Evolutionary conservation across 2,888 invertebrate genomes (phyloP).

Genomic region (Eretmocerus hayati): DNA sequence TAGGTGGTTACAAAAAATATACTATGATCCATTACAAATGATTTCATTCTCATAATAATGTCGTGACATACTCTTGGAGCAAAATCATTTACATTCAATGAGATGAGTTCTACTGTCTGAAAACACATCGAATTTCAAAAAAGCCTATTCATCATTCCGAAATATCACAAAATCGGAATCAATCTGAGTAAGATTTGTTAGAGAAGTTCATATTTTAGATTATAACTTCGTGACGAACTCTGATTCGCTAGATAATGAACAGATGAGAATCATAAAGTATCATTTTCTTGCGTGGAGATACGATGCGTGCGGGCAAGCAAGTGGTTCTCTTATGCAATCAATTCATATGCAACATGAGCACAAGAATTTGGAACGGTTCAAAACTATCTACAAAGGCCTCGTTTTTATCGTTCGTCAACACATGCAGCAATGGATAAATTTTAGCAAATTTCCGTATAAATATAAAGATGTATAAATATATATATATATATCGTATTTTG

Average conservation of each 20-base stretch:
- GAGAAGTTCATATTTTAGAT: too few relatives aligned
- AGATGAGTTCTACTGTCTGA: too few relatives aligned
- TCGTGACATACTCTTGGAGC: conserved; percentile 11
- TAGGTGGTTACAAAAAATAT: conserved; percentile 29
- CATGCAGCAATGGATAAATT: conserved; percentile 13
- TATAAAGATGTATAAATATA: conserved; percentile 4
- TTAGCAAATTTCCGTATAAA: conserved; percentile 1
- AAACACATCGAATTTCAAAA: too few relatives aligned
- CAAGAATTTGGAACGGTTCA: conserved; percentile 27
- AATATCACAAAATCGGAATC: not conserved
- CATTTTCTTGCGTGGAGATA: too few relatives aligned
- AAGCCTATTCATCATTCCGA: too few relatives aligned
- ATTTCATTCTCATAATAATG: conserved; percentile 26
- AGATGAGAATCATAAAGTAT: too few relatives aligned
- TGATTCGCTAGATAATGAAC: too few relatives aligned
- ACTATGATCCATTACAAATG: conserved; percentile 21
- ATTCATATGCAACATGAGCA: conserved; percentile 14
- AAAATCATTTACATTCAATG: not conserved
- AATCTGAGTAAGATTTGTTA: too few relatives aligned
- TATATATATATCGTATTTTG: conserved; percentile 7
- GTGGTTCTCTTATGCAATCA: conserved; percentile 14
- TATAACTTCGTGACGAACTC: too few relatives aligned
- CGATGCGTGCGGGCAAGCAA: not conserved
- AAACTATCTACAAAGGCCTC: conserved; percentile 40
- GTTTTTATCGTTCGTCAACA: conserved; percentile 26